Evolutionary conservation across 1,140 invertebrate genomes (phyloP), one percentile per base, ranked within the genome.

Genomic region (Drosophila neocordata): DNA sequence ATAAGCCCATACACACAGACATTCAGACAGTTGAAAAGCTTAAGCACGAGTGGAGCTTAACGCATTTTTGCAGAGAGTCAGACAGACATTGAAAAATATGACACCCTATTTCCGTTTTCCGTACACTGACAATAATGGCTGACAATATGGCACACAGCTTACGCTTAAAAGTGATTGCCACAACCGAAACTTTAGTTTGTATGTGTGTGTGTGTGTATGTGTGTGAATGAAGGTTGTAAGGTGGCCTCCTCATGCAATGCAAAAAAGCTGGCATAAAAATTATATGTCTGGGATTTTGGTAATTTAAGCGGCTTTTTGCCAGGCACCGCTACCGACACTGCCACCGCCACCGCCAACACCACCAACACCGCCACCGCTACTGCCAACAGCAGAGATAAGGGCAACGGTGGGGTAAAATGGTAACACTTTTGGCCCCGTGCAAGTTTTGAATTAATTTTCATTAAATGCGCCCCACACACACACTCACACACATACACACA

Each of bases 101-200:
- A 83, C 79, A 83, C 79, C 79, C 79, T 71, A 82, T 83, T 83
- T 83, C 79, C 79, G 74, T 78, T 83, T 78, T 65, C 74, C 65
- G 75, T 75, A 78, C 70, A 73, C 79, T 83, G 79, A 83, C 79
- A 82, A 82, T 82, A 82, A 82, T 82, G 79, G 79, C 79, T 78
- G 79, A 82, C 79, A 83, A 83, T 83, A 83, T 82, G 79, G 79
- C 79, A 74, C 79, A 79, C 79, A 73, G 79, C 79, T 83, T 83
- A 83, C 79, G 75, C 79, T 77, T 65, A 82, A 73, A 83, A 83
- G 74, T 83, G 79, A 82, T 82, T 82, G 79, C 79, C 73, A 52
- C 64, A 65, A 58, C 78, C 70, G 65, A 75, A 60, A 75, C 56
- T 75, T 75, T 68, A 72, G 51, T 75, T 48, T 63, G 63, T 64